Evolutionary conservation across 2,797 vertebrate genomes (phyloP).

Genomic region (Ctenopoma multispine): DNA sequence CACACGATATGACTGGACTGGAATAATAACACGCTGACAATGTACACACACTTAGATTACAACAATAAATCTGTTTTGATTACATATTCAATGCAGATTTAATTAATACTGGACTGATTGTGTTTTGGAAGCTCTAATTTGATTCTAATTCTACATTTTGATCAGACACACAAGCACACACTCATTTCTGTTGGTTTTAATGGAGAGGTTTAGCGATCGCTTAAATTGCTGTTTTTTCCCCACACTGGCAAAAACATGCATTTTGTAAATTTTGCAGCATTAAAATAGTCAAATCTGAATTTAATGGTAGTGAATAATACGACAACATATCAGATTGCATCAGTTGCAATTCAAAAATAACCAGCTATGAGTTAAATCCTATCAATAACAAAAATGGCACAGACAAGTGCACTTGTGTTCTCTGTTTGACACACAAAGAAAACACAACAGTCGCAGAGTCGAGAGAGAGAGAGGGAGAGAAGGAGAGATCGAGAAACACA

Average conservation of each 20-base stretch:
- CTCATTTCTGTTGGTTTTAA: not conserved
- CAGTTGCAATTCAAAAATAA: conserved; percentile 39
- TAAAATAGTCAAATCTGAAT: not conserved
- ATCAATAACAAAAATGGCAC: conserved; percentile 42
- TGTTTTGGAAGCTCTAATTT: not conserved
- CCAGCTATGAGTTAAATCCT: conserved; percentile 32
- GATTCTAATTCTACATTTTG: conserved; percentile 7
- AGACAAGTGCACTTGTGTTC: conserved; percentile 42
- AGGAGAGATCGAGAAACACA: conserved; percentile 19
- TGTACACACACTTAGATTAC: not conserved
- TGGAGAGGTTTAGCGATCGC: not conserved
- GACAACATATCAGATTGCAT: conserved; percentile 12
- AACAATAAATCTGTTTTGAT: conserved; percentile 20
- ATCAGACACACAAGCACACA: not conserved
- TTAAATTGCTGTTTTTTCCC: conserved; percentile 8
- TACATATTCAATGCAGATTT: conserved; percentile 7
- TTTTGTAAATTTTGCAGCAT: not conserved
- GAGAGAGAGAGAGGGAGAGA: conserved; percentile 6
- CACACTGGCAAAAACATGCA: not conserved
- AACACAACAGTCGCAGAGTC: conserved; percentile 12
- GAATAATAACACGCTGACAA: conserved; percentile 5
- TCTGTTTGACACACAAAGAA: conserved; percentile 40
- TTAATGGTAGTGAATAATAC: not conserved
- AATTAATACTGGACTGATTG: conserved; percentile 24
- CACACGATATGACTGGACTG: conserved; percentile 17